Base-by-base conservation (phyloP, 2,888 invertebrate species). In the Cyaniris semiargus region DNA sequence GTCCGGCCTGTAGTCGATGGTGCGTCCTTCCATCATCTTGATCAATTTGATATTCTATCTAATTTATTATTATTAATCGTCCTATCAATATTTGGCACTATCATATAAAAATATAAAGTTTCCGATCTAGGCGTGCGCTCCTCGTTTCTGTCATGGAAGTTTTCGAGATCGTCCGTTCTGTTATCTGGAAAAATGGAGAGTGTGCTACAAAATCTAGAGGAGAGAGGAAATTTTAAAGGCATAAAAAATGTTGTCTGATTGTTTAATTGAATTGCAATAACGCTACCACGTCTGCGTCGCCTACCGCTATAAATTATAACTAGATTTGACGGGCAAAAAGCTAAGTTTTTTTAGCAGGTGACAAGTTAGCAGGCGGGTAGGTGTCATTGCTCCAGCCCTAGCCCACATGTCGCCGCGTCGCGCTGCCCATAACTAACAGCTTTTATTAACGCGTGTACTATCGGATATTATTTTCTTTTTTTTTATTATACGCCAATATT, bases 11-110 rank as follows among this genome's bases (percentile, higher is more conserved):
- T 94, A 94, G 82, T 94, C 94, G 81, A 94, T 94, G 71, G 94
- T 94, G 85, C 94, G 86, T 84, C 94, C 94, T 91, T 94, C 94
- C 94, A 94, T 94, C 93, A 94, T 94, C 87, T 92, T 92, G 87
- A 84, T 81, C 84, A 83, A 79, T 81, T 80, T 85, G 85, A 85
- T 86, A 86, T 85, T 89, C 90, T 93, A 93, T 93, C 93, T 93
- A 93, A 90, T 83, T 89, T 80, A 80, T 81, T 79, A 79, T 79
- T 78, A 88, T 80, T 81, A 81, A 85, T 53, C 87, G 82, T 86
- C 85, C 86, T 85, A 82, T 86, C 87, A 86, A 82, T 87, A 86
- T 90, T 94, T 94, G 94, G 94, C 94, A 94, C 94, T 91, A 88
- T 86, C 85, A 89, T 91, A 89, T 89, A 92, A 91, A 93, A 92